Evolutionary conservation across 2,888 invertebrate genomes (phyloP), one percentile per base, ranked within the genome.

Genomic region (Trichopoda pennipes): DNA sequence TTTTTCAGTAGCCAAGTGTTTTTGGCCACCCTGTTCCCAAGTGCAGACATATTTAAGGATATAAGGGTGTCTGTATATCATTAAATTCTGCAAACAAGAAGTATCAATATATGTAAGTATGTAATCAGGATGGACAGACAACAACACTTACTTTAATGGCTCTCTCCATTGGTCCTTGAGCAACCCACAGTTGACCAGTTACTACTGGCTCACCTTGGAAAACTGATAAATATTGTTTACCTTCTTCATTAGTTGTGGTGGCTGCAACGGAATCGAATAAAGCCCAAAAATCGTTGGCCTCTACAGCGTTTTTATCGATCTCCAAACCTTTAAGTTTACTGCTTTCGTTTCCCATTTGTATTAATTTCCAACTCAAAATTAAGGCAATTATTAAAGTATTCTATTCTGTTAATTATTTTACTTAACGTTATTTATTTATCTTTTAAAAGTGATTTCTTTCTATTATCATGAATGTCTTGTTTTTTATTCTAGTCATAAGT

Each of bases 41-140:
- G 95, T 95, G 28, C 95, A 94, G 84, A 97, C 93, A 88, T 96
- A 97, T 87, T 94, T 95, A 14, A 97, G 91, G 85, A 98, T 96
- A 86, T 94, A 95, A 0, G 98, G 98, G 91, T 98, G 97, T 0
- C 97, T 94, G 90, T 96, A 94, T 75, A 96, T 94, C 92, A 95
- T 95, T 80, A 97, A 92, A 92, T 96, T 96, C 97, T 97, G 28
- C 14, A 68, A 38, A 23, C 55, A 28, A 6, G 28, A 28, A 28
- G 28, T 4, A 28, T 28, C 28, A 28, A 8, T 8, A 28, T 6
- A 28, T 8, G 8, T 28, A 28, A 28, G 6, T 28, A 17, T n/a
- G 19, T 10, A 19, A 9, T 17, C 19, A 10, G 1, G n/a, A 44
- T 7, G 6, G 1, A 44, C 9, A 1, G 9, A 49, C 4, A 2